Percentiles rank a stretch among this genome's conserved stretches.
Evolutionary conservation across 2,113 vertebrate genomes (phyloP).

Genomic region (Glareola pratincola): DNA sequence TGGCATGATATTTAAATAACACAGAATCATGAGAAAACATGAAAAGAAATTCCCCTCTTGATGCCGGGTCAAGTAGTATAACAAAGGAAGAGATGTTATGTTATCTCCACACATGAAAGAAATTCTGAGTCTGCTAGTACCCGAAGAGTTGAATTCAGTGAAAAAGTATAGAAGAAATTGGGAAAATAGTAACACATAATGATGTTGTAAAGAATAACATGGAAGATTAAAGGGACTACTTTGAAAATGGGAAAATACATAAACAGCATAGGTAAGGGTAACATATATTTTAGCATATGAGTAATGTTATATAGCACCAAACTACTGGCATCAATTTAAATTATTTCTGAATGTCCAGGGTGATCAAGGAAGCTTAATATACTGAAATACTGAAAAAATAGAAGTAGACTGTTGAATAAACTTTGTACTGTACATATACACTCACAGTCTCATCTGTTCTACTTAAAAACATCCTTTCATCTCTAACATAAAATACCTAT

Average conservation of each 20-base stretch:
- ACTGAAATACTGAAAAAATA: slow-evolving; percentile 14
- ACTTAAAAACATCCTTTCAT: slow-evolving; percentile 62
- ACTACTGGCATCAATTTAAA: not conserved
- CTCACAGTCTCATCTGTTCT: slow-evolving; percentile 26
- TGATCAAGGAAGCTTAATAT: slow-evolving; percentile 2
- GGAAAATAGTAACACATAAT: not conserved
- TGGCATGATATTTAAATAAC: not conserved
- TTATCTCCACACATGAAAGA: not conserved
- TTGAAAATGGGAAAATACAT: not conserved
- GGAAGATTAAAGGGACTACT: not conserved
- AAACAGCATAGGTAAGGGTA: not conserved
- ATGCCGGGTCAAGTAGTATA: not conserved
- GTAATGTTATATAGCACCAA: not conserved
- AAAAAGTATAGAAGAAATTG: not conserved
- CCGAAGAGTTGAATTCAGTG: not conserved
- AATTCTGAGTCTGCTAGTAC: not conserved
- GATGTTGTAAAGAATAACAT: not conserved
- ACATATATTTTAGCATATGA: not conserved
- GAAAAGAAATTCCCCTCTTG: not conserved
- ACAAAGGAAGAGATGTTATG: not conserved
- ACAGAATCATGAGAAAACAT: not conserved
- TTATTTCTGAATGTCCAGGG: slow-evolving; percentile 4
- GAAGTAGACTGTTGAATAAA: slow-evolving; percentile 32
- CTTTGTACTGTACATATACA: slow-evolving; percentile 10
- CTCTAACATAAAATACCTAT: slow-evolving; percentile 38